Conservation (phyloP, 2,113 vertebrate species). For the Seriola rivoliana region DNA sequence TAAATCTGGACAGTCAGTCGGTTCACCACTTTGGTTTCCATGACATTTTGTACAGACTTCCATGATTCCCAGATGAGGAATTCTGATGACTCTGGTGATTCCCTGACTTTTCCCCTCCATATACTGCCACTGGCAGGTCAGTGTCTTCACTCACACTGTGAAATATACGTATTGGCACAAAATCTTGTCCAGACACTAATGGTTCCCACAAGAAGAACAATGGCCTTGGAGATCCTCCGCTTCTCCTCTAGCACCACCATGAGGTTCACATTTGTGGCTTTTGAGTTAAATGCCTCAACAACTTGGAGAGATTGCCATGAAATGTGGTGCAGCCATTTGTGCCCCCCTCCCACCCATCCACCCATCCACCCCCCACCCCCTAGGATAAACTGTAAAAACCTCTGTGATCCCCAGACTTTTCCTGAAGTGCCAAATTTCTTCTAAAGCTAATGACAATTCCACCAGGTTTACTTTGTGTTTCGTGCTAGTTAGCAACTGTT, state of each 20-base stretch:
- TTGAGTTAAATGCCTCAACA: not conserved
- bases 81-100: not conserved
- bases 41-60: not conserved
- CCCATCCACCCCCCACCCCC: too few species aligned
- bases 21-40: not conserved
- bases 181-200: not conserved
- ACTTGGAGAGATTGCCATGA: not conserved
- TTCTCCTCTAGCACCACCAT: not conserved
- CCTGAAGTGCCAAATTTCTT: too few species aligned
- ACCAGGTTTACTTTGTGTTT: too few species aligned
- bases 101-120: not conserved
- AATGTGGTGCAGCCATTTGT: too few species aligned
- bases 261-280: constrained; percentile 12
- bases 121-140: not conserved
- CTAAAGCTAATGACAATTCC: too few species aligned
- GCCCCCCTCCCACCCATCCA: too few species aligned
- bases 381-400: too few species aligned
- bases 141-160: not conserved
- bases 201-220: not conserved
- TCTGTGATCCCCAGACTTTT: too few species aligned
- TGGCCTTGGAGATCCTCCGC: not conserved
- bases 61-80: not conserved
- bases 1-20: not conserved
- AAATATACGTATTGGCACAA: not conserved
- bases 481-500: not conserved